Conservation (phyloP, 2,888 invertebrate genomes). For the Scaptomyza tumidula region DNA sequence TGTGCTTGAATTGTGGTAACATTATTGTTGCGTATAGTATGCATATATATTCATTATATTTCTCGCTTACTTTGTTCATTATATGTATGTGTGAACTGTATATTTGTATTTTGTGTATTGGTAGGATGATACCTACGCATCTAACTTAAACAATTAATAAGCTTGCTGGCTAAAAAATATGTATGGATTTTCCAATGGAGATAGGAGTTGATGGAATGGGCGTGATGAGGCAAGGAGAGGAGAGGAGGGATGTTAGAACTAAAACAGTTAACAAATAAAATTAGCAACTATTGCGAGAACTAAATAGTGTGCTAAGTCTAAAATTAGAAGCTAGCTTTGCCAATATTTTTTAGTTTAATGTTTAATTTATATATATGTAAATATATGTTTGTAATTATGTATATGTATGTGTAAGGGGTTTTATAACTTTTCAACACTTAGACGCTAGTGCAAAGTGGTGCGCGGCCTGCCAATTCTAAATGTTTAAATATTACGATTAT, state of each 20-base stretch:
- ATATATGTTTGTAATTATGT: slow-evolving; percentile 9
- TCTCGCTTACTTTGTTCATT: slow-evolving; percentile 32
- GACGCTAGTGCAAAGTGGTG: slow-evolving; percentile 75
- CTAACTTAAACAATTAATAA: slow-evolving; percentile 54
- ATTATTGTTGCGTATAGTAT: slow-evolving; percentile 54
- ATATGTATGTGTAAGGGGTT: slow-evolving; percentile 21
- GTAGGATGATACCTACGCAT: slow-evolving; percentile 43
- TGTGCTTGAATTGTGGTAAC: slow-evolving; percentile 68
- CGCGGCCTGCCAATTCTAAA: slow-evolving; percentile 69
- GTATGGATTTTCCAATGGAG: slow-evolving; percentile 7
- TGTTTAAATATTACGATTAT: slow-evolving; percentile 50
- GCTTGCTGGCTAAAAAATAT: slow-evolving; percentile 54
- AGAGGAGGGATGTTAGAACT: slow-evolving; percentile 40
- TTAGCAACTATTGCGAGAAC: slow-evolving; percentile 75
- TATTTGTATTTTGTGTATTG: slow-evolving; percentile 31
- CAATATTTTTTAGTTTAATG: slow-evolving; percentile 47
- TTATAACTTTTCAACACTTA: slow-evolving; percentile 77
- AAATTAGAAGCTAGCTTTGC: slow-evolving; percentile 66
- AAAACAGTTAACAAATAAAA: slow-evolving; percentile 70
- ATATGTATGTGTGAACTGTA: slow-evolving; percentile 19
- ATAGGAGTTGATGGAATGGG: background rate
- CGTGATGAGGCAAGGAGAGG: background rate
- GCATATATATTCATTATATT: slow-evolving; percentile 41
- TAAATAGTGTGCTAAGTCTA: slow-evolving; percentile 75
- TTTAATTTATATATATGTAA: background rate